These are phyloP conservation scores for Pinna nobilis DNA, from an alignment of 1,140 invertebrate genomes.

Conservation along the genomic window DNA sequence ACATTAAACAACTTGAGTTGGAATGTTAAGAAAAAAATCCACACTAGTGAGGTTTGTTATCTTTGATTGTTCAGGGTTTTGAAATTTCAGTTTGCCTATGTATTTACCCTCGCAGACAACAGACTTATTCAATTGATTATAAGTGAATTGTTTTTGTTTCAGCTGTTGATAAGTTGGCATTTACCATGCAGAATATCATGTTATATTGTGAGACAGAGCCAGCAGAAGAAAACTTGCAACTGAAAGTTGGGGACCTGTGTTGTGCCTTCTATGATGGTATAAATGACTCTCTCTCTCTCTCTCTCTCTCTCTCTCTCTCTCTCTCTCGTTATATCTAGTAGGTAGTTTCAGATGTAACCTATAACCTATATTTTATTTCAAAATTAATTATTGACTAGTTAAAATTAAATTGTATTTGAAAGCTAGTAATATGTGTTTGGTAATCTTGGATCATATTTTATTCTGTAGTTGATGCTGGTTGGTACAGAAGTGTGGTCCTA, in stretches of 20 bases:
- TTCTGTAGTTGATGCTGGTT: slow-evolving; percentile 28
- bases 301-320: not conserved
- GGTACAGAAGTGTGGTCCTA: slow-evolving; percentile 31
- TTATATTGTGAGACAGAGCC: slow-evolving; percentile 29
- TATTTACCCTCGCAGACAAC: not conserved
- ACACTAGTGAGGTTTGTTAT: not conserved
- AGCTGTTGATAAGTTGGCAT: slow-evolving; percentile 20
- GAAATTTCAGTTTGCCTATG: not conserved
- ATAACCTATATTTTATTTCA: not conserved
- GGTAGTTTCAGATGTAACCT: not conserved
- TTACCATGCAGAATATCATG: slow-evolving; percentile 26
- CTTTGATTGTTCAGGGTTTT: not conserved
- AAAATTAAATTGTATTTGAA: not conserved
- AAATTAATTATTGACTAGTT: not conserved
- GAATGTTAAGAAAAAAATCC: not conserved
- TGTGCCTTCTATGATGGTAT: slow-evolving; percentile 28
- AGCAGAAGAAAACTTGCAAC: slow-evolving; percentile 1
- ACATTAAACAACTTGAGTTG: no score
- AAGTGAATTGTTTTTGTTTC: slow-evolving; percentile 4
- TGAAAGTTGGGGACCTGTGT: slow-evolving; percentile 19
- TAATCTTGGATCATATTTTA: not conserved
- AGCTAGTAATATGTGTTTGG: not conserved
- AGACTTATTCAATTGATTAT: not conserved
- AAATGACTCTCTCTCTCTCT: not conserved
- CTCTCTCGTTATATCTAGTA: not conserved